phyloP scores from a whole-genome alignment of 2,888 invertebrate species.

The Allacma fusca region DNA sequence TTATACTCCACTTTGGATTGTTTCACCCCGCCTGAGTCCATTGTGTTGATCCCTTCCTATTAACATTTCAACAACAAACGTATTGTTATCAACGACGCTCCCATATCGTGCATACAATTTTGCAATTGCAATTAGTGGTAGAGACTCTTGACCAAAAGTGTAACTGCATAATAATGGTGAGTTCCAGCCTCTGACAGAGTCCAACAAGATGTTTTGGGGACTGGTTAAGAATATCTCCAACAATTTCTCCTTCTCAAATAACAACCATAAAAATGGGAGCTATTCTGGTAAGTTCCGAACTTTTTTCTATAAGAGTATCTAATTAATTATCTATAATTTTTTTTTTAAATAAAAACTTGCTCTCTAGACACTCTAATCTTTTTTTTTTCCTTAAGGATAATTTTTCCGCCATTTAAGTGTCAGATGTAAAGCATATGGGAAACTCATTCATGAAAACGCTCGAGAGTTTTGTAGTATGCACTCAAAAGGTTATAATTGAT shows the following conservation, averaged over 20 bases:
- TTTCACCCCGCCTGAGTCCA: not conserved
- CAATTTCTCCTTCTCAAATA: slow-evolving; percentile 9
- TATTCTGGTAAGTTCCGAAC: slow-evolving; percentile 9
- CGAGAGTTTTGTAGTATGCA: too few species aligned
- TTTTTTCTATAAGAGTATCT: too few species aligned
- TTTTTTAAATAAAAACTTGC: too few species aligned
- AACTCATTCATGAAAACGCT: too few species aligned
- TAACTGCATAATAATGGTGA: not conserved
- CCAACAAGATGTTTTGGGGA: not conserved
- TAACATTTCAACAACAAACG: not conserved
- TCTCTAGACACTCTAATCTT: too few species aligned
- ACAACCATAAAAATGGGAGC: not conserved
- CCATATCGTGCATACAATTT: not conserved
- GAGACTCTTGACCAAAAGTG: not conserved
- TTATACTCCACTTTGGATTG: not conserved
- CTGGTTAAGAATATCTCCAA: not conserved
- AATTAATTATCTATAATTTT: too few species aligned
- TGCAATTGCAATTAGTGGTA: not conserved
- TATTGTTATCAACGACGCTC: not conserved
- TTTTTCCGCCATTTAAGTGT: too few species aligned
- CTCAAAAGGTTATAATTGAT: too few species aligned
- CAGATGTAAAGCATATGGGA: too few species aligned
- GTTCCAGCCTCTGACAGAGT: not conserved
- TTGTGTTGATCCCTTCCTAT: not conserved
- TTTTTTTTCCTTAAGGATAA: too few species aligned